Conservation (phyloP, 2,888 invertebrate species). For the Auanema sp. region DNA sequence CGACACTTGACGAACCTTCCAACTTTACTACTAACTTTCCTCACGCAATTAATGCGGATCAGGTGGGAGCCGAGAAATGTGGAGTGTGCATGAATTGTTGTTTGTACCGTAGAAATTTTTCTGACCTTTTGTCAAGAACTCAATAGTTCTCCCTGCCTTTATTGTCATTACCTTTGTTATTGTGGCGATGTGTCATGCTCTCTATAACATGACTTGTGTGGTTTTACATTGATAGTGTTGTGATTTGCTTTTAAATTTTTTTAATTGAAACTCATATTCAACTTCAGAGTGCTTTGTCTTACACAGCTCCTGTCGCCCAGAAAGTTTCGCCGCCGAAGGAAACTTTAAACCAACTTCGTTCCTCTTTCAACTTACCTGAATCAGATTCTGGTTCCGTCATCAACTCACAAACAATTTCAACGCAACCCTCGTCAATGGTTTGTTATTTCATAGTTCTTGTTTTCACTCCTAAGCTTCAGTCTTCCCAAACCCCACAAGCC, state of each 20-base stretch:
- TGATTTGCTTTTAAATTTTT: background rate
- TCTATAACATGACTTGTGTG: background rate
- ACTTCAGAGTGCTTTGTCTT: slow-evolving; percentile 45
- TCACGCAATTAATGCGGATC: background rate
- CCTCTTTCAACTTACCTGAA: slow-evolving; percentile 47
- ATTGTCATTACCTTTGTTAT: too few relatives aligned
- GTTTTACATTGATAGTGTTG: background rate
- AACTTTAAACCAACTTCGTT: slow-evolving; percentile 54
- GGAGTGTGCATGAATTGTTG: slow-evolving; percentile 8
- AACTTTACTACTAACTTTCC: slow-evolving; percentile 12
- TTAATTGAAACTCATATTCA: too few relatives aligned
- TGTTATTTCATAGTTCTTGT: too few relatives aligned
- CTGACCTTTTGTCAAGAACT: too few relatives aligned
- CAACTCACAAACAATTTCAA: too few relatives aligned
- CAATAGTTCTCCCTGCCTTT: too few relatives aligned
- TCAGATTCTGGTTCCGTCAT: background rate
- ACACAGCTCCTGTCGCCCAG: slow-evolving; percentile 25
- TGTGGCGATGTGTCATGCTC: too few relatives aligned
- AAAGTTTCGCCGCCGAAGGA: slow-evolving; percentile 32
- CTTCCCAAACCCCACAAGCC: too few relatives aligned
- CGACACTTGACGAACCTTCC: background rate
- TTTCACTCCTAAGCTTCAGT: too few relatives aligned
- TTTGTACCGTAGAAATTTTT: background rate
- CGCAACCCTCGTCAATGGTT: too few relatives aligned
- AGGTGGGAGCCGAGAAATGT: slow-evolving; percentile 2